Conservation (phyloP, 2,113 vertebrate species). For the Apteryx mantelli region DNA sequence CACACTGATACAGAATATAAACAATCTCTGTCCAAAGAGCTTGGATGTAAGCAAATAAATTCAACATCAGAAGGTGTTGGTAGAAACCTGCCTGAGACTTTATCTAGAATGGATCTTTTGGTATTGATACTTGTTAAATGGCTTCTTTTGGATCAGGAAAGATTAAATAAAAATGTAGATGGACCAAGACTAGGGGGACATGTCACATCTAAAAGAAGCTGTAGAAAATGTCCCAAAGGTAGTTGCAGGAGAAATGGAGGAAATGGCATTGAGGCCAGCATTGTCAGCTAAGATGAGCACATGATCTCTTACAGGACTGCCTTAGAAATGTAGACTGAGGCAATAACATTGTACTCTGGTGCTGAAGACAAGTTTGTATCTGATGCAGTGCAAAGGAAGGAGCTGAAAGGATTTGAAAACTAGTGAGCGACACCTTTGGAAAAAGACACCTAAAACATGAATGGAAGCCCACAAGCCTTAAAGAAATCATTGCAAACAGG, state of each 20-base stretch:
- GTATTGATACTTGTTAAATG: not conserved
- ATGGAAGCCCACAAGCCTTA: not conserved
- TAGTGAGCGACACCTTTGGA: not conserved
- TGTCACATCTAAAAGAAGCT: not conserved
- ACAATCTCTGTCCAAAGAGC: not conserved
- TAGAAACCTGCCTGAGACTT: not conserved
- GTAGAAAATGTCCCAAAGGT: not conserved
- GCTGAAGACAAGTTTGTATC: not conserved
- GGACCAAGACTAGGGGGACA: not conserved
- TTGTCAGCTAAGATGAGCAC: not conserved
- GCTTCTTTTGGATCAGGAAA: not conserved
- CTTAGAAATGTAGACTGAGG: not conserved
- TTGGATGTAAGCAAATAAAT: not conserved
- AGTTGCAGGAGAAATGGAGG: not conserved
- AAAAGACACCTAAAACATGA: not conserved
- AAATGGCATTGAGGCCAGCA: not conserved
- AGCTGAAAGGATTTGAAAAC: not conserved
- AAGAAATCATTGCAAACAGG: not conserved
- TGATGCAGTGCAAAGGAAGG: not conserved
- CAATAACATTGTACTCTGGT: not conserved
- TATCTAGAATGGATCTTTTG: not conserved
- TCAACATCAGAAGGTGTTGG: not conserved
- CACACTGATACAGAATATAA: not conserved
- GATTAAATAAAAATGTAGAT: not conserved
- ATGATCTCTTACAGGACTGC: not conserved